Conservation (phyloP, 1,140 invertebrate genomes). For the Drosophila pectinifera region DNA sequence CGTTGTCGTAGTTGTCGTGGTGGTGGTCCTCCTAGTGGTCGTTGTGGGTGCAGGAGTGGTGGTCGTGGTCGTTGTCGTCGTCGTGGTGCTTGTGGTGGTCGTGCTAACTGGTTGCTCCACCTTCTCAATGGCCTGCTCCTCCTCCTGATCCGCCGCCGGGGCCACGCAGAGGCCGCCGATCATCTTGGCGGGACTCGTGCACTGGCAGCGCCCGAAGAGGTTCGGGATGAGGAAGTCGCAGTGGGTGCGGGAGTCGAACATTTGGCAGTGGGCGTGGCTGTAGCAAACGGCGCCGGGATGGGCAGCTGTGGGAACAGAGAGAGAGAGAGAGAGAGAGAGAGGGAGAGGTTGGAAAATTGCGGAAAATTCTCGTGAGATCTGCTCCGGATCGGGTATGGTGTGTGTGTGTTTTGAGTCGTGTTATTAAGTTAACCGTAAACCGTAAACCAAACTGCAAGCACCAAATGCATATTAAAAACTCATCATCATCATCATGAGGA, state of each 20-base stretch:
- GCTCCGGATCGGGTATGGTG: conserved; percentile 20
- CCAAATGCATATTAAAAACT: conserved; percentile 81
- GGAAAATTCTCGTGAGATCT: conserved; percentile 57
- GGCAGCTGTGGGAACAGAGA: conserved; percentile 88
- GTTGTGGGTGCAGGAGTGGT: conserved; percentile 35
- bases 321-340: conserved; percentile 10
- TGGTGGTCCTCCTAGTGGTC: conserved; percentile 37
- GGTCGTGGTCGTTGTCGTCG: conserved; percentile 50
- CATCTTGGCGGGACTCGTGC: conserved; percentile 89
- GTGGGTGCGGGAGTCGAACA: conserved; percentile 92
- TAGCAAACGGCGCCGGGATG: conserved; percentile 94
- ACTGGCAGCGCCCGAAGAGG: conserved; percentile 94
- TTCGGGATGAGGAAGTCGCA: conserved; percentile 95
- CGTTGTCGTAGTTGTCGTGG: conserved; percentile 43
- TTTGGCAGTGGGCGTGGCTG: conserved; percentile 93
- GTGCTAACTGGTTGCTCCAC: conserved; percentile 82
- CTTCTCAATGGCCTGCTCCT: conserved; percentile 69
- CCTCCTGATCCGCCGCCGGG: conserved; percentile 42
- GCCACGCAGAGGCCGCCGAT: conserved; percentile 88
- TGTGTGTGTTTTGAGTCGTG: conserved; percentile 27
- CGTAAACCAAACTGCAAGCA: conserved; percentile 72
- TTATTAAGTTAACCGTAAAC: conserved; percentile 81
- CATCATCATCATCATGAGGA: conserved; percentile 76
- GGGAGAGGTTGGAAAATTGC: conserved; percentile 8
- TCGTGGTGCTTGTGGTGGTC: conserved; percentile 43